Conservation (phyloP, 1,140 invertebrate species). For the Solen grandis region DNA sequence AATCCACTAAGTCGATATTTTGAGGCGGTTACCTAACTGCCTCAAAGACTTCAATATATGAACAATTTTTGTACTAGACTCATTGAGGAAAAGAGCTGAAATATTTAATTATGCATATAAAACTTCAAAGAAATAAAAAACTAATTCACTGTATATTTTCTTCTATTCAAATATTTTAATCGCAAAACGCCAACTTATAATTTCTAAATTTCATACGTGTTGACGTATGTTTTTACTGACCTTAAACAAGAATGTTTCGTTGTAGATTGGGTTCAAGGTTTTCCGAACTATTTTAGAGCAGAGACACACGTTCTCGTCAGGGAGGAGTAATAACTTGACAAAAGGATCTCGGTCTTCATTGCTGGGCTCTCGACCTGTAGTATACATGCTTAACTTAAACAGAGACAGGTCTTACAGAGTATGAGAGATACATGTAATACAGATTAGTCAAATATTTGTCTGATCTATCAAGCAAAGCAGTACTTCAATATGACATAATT, state of each 20-base stretch:
- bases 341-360: conserved; percentile 72
- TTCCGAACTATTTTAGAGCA: conserved; percentile 69
- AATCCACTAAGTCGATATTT: not conserved
- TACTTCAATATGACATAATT: not conserved
- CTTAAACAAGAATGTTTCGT: conserved; percentile 71
- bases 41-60: too few species aligned
- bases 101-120: too few species aligned
- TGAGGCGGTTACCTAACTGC: too few species aligned
- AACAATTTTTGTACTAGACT: too few species aligned
- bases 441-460: not conserved
- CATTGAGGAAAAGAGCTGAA: too few species aligned
- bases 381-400: not conserved
- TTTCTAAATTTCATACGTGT: too few species aligned
- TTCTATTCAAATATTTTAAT: too few species aligned
- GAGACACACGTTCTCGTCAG: conserved; percentile 69
- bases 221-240: too few species aligned
- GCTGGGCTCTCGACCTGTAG: conserved; percentile 62
- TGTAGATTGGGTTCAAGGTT: conserved; percentile 72
- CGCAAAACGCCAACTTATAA: too few species aligned
- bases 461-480: not conserved
- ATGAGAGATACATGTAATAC: not conserved
- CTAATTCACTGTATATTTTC: too few species aligned
- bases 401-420: not conserved
- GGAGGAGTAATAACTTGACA: conserved; percentile 72
- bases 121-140: too few species aligned